These are phyloP conservation scores for Bergia puertoricense DNA, from an alignment of 92 coral and sea anemone species.

Conservation along the genomic window DNA sequence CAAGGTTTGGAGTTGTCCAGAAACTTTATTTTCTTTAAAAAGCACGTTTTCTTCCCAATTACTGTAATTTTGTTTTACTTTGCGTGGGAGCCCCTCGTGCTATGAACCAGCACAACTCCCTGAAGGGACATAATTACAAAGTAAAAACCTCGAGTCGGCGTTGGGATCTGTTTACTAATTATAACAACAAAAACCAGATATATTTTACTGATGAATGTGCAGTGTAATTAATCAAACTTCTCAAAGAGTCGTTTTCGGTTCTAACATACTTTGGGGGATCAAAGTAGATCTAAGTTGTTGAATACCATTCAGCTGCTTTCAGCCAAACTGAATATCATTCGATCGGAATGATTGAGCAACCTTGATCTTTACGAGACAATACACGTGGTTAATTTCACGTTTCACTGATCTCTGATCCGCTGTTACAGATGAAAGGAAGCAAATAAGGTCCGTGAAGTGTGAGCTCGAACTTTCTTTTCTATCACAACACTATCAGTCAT, in stretches of 20 bases:
- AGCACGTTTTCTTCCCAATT: slow-evolving; percentile 1
- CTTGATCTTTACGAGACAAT: neutral
- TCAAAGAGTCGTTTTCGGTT: neutral
- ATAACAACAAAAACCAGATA: neutral
- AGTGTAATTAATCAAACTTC: neutral
- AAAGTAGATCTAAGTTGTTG: neutral
- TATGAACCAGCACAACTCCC: neutral
- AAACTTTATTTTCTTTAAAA: neutral
- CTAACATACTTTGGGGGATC: neutral
- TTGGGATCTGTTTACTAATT: neutral
- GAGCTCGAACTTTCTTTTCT: slow-evolving; percentile 5
- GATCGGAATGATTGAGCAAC: neutral
- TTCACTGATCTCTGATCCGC: neutral
- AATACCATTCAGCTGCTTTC: neutral
- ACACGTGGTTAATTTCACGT: slow-evolving; percentile 39
- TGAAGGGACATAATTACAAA: neutral
- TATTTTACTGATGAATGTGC: neutral
- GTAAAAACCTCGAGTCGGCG: neutral
- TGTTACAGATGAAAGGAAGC: neutral
- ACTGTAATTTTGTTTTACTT: slow-evolving; percentile 4
- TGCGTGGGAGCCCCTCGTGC: slow-evolving; percentile 21
- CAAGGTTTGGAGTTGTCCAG: neutral
- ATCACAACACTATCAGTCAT: too few species aligned
- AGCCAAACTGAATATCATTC: neutral
- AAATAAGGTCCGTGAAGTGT: neutral